These are phyloP conservation scores for Chymomyza costata DNA, from an alignment of 1,140 invertebrate species.

Conservation along the genomic window DNA sequence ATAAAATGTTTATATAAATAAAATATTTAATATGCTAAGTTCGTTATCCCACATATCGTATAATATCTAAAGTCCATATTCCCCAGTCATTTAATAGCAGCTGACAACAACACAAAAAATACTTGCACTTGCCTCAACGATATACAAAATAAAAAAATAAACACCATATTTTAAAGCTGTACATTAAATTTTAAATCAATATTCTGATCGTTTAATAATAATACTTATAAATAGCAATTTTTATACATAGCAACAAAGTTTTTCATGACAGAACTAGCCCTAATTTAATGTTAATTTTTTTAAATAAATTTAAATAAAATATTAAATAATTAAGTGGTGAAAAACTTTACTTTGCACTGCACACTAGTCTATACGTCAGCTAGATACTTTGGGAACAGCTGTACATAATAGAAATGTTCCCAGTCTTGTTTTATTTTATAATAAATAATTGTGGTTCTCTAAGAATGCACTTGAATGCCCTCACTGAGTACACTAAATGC, in stretches of 20 bases:
- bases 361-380: too few species aligned
- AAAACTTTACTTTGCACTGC: slow-evolving; percentile 6
- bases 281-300: slow-evolving; percentile 40
- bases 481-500: too few species aligned
- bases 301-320: slow-evolving; percentile 49
- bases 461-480: too few species aligned
- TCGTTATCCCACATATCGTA: slow-evolving; percentile 39
- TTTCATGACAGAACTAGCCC: slow-evolving; percentile 1
- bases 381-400: too few species aligned
- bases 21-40: slow-evolving; percentile 39
- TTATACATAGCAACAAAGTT: background rate
- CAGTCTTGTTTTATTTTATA: too few species aligned
- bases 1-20: slow-evolving; percentile 44
- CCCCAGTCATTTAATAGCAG: slow-evolving; percentile 39
- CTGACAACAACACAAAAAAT: slow-evolving; percentile 3
- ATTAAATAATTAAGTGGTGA: slow-evolving; percentile 26
- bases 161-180: too few species aligned
- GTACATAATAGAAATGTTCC: too few species aligned
- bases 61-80: slow-evolving; percentile 41
- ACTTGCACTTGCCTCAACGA: slow-evolving; percentile 25
- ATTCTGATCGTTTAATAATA: too few species aligned
- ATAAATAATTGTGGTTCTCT: too few species aligned
- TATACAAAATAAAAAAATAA: too few species aligned
- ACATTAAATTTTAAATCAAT: too few species aligned
- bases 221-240: too few species aligned